A percentile compares a stretch with the other conserved stretches of the same genome.
phyloP scores from a whole-genome alignment of 2,888 invertebrate genomes.

The Drosophila anomalata region DNA sequence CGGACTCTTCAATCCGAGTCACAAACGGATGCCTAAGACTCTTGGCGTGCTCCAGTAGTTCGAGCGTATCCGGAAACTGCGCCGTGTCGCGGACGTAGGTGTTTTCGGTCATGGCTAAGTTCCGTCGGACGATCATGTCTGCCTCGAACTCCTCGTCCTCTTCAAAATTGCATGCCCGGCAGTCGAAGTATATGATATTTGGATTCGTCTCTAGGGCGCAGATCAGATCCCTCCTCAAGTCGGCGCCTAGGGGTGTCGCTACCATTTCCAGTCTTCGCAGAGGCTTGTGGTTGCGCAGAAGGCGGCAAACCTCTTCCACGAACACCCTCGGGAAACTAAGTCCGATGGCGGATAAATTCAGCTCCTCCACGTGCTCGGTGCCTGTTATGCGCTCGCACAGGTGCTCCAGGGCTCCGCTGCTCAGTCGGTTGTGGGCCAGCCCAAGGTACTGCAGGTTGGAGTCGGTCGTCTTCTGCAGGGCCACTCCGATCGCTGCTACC shows the following conservation, averaged over 20 bases:
- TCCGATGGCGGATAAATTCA: constrained; percentile 64
- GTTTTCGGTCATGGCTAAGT: constrained; percentile 57
- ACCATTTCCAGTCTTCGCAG: constrained; percentile 64
- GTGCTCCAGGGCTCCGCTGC: constrained; percentile 44
- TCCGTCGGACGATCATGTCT: constrained; percentile 72
- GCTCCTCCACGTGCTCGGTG: constrained; percentile 55
- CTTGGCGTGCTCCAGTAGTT: constrained; percentile 56
- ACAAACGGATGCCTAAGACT: constrained; percentile 59
- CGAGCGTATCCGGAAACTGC: constrained; percentile 23
- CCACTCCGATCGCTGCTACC: constrained; percentile 43
- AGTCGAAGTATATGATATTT: constrained; percentile 62
- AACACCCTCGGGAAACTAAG: background rate
- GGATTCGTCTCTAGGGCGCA: constrained; percentile 61
- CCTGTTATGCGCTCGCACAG: constrained; percentile 51
- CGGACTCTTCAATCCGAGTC: constrained; percentile 14
- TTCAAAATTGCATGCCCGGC: constrained; percentile 68
- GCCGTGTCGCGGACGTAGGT: constrained; percentile 64
- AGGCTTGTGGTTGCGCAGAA: constrained; percentile 61
- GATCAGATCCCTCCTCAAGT: constrained; percentile 46
- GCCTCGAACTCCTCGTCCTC: constrained; percentile 69
- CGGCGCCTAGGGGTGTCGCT: constrained; percentile 49
- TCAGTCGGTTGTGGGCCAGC: constrained; percentile 71
- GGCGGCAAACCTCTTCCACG: constrained; percentile 35
- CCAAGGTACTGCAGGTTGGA: constrained; percentile 67
- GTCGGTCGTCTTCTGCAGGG: constrained; percentile 22